These are phyloP conservation scores for Umimayanthus kanabou DNA, from an alignment of 92 coral and sea anemone species.

Conservation along the genomic window DNA sequence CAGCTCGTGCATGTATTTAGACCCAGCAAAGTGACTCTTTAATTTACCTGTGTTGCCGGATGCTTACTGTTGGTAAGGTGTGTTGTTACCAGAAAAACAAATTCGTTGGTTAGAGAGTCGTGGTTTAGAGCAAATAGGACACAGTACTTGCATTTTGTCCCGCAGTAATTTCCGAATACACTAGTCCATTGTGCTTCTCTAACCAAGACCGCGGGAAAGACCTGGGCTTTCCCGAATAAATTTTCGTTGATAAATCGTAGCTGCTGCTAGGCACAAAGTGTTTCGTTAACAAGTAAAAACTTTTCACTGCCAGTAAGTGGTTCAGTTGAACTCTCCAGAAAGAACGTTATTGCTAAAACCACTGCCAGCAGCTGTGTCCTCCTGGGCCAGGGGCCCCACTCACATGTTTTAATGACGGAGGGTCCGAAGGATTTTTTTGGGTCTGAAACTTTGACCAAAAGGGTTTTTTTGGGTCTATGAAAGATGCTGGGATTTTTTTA, in stretches of 20 bases:
- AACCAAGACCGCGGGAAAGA: slow-evolving; percentile 40
- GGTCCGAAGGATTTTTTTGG: no score
- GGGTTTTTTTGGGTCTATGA: no score
- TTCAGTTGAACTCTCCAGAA: slow-evolving; percentile 20
- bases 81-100: slow-evolving; percentile 30
- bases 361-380: slow-evolving; percentile 8
- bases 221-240: slow-evolving; percentile 41
- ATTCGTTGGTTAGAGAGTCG: slow-evolving; percentile 31
- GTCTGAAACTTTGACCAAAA: no score
- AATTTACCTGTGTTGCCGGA: slow-evolving; percentile 16
- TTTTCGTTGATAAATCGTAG: slow-evolving; percentile 18
- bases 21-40: slow-evolving; percentile 20
- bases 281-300: slow-evolving; percentile 42
- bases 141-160: no score
- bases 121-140: background rate
- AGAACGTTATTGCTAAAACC: slow-evolving; percentile 12
- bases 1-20: slow-evolving; percentile 35
- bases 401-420: no score
- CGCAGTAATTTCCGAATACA: no score
- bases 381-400: no score
- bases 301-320: slow-evolving; percentile 44
- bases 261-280: slow-evolving; percentile 46
- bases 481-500: no score
- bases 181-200: slow-evolving; percentile 37
- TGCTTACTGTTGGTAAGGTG: slow-evolving; percentile 35